These are phyloP conservation scores for Thrips palmi DNA, from an alignment of 1,140 invertebrate genomes.

Conservation along the genomic window DNA sequence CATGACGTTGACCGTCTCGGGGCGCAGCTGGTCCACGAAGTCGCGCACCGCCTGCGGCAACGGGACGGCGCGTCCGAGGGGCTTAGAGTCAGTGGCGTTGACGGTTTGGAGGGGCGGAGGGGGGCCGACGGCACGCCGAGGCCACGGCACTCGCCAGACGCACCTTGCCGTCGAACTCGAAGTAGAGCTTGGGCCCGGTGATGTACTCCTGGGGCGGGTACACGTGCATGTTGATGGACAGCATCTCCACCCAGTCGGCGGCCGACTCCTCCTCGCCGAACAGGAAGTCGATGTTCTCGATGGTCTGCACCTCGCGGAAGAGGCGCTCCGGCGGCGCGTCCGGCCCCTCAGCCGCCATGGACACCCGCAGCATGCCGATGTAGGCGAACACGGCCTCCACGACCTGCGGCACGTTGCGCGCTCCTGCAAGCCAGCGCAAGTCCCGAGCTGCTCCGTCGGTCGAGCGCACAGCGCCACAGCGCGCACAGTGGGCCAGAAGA, in stretches of 20 bases:
- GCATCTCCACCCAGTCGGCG: constrained; percentile 55
- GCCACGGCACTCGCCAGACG: no score
- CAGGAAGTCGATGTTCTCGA: constrained; percentile 42
- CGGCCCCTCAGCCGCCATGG: no score
- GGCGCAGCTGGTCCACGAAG: constrained; percentile 42
- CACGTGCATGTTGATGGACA: constrained; percentile 62
- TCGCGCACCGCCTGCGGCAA: constrained; percentile 47
- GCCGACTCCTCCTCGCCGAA: constrained; percentile 47
- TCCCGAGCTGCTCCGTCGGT: no score
- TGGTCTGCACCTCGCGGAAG: constrained; percentile 53
- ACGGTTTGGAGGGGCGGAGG: no score
- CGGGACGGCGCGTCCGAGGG: no score
- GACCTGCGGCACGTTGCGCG: constrained; percentile 47
- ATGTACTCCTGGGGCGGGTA: constrained; percentile 62
- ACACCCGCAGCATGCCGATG: constrained; percentile 42
- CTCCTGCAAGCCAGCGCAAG: no score
- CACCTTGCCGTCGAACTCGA: constrained; percentile 66
- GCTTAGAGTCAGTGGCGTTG: no score
- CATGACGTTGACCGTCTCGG: constrained; percentile 57
- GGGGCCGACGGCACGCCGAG: no score
- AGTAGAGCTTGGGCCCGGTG: constrained; percentile 43
- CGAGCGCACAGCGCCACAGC: no score
- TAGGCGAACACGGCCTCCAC: constrained; percentile 51
- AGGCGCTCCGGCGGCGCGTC: constrained; percentile 44
- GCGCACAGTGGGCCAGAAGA: no score